Evolutionary conservation across 1,140 invertebrate genomes (phyloP), one percentile per base, ranked within the genome.

Genomic region (Drosophila orosa): DNA sequence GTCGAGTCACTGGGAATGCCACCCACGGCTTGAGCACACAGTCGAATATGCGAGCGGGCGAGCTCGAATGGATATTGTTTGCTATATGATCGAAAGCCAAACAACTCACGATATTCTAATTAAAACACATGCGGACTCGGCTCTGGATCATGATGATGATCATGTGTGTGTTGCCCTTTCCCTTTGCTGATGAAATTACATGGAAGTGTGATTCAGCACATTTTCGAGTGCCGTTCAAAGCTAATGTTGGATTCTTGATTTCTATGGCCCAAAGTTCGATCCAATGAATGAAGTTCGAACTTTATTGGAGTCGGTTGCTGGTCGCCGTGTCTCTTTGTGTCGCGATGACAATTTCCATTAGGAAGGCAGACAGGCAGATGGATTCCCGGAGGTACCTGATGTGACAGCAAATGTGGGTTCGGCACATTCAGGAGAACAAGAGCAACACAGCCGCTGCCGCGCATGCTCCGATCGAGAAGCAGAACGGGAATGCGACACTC

Each of bases 71-170:
- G 59, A 62, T 81, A 83, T 89, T 87, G 84, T 87, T 87, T 89
- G 84, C 82, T 82, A 87, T 82, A 82, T 82, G 84, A 77, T 85
- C 78, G 72, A 89, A 90, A 90, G 80, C 84, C 80, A 87, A 87
- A 89, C 84, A 89, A 89, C 76, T 71, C 83, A 89, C 84, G 84
- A 87, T 89, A 87, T 87, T 87, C 84, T 89, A 87, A 87, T 87
- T 87, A 87, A 87, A 87, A 87, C 84, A 78, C 71, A 86, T 79
- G 74, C 79, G 66, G 72, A 61, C 75, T 33, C n/a, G 33, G 50
- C 74, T 61, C 66, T 54, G 52, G 58, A 75, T 44, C 37, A 74
- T 55, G 33, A 67, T 71, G 15, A 45, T 52, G 33, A 61, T 62
- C 55, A 54, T 60, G 42, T 24, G 63, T 68, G 44, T 42, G 42